phyloP scores from a whole-genome alignment of 2,113 vertebrate genomes.

The Axis porcinus region DNA sequence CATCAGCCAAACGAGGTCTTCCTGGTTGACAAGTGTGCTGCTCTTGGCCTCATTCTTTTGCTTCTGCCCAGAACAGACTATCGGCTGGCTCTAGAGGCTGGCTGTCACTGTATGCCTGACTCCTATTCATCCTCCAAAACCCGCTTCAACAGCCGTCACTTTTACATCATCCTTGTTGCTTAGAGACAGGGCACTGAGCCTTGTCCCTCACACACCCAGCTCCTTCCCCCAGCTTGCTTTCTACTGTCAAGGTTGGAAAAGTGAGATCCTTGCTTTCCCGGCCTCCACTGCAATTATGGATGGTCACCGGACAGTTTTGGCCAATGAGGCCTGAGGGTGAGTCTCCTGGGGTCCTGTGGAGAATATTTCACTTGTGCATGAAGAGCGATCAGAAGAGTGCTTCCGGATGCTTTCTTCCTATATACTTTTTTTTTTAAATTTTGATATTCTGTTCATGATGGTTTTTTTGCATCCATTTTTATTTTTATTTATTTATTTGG shows the following conservation, averaged over 20 bases:
- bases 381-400: neutral
- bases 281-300: neutral
- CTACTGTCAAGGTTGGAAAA: neutral
- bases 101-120: accelerated
- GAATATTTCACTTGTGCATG: accelerated
- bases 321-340: neutral
- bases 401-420: neutral
- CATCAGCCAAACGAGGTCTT: accelerated
- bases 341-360: neutral
- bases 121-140: neutral
- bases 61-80: neutral
- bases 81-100: neutral
- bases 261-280: neutral
- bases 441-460: neutral
- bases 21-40: accelerated
- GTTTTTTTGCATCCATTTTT: neutral
- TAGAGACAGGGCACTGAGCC: neutral
- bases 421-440: neutral
- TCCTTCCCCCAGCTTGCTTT: neutral
- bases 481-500: neutral
- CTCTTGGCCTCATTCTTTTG: accelerated
- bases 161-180: accelerated
- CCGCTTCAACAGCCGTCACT: neutral
- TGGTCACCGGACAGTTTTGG: neutral
- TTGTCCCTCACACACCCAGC: no score